Percentiles rank a stretch among this genome's conserved stretches.
Conservation (phyloP, 2,113 vertebrate species). For the Danionella cerebrum region DNA sequence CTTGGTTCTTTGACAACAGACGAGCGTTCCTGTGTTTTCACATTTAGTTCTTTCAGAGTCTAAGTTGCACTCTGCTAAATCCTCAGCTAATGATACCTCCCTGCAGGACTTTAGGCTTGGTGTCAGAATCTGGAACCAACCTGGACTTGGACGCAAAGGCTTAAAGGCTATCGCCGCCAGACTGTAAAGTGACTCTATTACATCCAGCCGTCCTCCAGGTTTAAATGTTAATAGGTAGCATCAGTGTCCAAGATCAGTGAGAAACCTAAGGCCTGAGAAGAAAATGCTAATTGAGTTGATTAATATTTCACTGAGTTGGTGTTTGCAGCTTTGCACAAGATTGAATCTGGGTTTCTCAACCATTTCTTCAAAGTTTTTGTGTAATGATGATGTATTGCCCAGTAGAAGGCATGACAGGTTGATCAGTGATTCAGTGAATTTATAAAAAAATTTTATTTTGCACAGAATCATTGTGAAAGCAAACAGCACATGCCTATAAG, state of each 20-base stretch:
- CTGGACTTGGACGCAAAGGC: conserved; percentile 13
- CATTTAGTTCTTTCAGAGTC: background rate
- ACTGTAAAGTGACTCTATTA: conserved; percentile 38
- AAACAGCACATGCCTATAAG: too few species aligned
- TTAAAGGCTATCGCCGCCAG: conserved; percentile 20
- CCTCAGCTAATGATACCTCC: background rate
- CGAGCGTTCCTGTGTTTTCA: background rate
- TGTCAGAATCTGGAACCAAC: conserved; percentile 25
- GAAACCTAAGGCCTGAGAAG: conserved; percentile 7
- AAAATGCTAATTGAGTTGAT: background rate
- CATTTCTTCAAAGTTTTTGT: too few species aligned
- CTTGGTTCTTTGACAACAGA: background rate
- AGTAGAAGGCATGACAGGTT: too few species aligned
- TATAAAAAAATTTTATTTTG: too few species aligned
- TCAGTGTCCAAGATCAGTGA: conserved; percentile 17
- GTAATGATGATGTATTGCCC: too few species aligned
- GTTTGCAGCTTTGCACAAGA: too few species aligned
- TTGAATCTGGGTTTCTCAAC: too few species aligned
- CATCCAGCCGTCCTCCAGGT: conserved; percentile 19
- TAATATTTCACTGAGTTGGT: background rate
- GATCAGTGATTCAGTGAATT: too few species aligned
- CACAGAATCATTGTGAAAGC: too few species aligned
- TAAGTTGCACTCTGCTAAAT: background rate
- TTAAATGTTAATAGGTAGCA: conserved; percentile 41
- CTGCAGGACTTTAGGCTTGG: conserved; percentile 9